Base-by-base conservation (phyloP, 2,113 vertebrate genomes). In the Lepus timidus region DNA sequence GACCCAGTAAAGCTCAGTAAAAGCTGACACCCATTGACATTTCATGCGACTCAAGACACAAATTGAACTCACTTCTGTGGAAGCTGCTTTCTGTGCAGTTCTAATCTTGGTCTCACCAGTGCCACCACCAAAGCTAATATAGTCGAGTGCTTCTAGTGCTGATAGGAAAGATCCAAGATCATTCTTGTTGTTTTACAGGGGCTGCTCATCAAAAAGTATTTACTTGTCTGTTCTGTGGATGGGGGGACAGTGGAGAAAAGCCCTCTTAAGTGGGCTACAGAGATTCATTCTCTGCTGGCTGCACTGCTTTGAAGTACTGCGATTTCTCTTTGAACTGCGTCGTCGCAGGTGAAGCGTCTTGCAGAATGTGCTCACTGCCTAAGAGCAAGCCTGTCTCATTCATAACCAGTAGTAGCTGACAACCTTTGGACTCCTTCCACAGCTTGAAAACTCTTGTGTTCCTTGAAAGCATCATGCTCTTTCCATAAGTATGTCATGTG, bases 341-440 rank as follows among this genome's bases (percentile, higher is more conserved):
- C 9, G 6, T 81, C 55, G 19, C 51, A 49, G 27, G 25, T 55
- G 39, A 79, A 90, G 29, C 36, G 14, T 85, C 20, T 64, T 92
- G 39, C 17, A 74, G 76, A 23, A 78, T 0, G 0, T 44, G 4
- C 52, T 94, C 49, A 19, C 49, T 39, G 64, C 25, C 8, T 29
- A 49, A 71, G 13, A 73, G 29, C n/a, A 87, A 65, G 23, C 9
- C 67, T 92, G 20, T 52, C 36, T 96, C 82, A 65, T 92, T 84
- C 73, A 65, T 85, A 85, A 92, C 39, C 58, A 81, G 49, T 31
- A 51, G 36, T 19, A 44, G 4, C 33, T 75, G 74, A 85, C 49
- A 88, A 67, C 9, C 22, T 83, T 11, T 93, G 75, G 70, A 91
- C n/a, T 83, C 85, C n/a, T 81, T 91, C 70, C 31, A 86, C 36